phyloP scores from a whole-genome alignment of 2,113 vertebrate genomes.

The Aramus guarauna region DNA sequence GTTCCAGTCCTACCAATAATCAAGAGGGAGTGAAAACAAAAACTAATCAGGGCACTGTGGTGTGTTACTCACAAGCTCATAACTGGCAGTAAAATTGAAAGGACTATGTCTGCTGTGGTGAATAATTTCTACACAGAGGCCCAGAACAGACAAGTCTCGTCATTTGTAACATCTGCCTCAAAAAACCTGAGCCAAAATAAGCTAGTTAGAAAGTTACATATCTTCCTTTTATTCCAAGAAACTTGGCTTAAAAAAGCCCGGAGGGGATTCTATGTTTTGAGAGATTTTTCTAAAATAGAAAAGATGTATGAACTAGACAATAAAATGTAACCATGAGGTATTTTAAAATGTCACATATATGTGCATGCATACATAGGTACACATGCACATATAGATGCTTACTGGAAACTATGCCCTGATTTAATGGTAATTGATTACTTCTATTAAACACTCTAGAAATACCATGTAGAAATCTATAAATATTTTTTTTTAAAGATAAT shows the following conservation, averaged over 20 bases:
- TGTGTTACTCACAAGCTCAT: slow-evolving; percentile 63
- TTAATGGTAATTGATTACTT: not conserved
- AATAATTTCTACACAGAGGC: slow-evolving; percentile 73
- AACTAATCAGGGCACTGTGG: slow-evolving; percentile 61
- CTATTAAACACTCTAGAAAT: not conserved
- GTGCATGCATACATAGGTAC: fast-evolving
- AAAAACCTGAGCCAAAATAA: slow-evolving; percentile 69
- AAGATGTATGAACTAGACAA: not conserved
- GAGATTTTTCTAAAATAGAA: not conserved
- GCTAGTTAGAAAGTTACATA: slow-evolving; percentile 66
- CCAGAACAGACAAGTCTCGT: slow-evolving; percentile 55
- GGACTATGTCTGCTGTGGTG: slow-evolving; percentile 54
- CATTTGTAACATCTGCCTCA: slow-evolving; percentile 74
- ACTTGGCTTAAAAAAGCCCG: not conserved
- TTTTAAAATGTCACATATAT: not conserved
- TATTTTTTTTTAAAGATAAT: not conserved
- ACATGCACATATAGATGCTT: not conserved
- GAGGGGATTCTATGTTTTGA: not conserved
- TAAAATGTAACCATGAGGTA: not conserved
- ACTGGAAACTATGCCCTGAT: not conserved
- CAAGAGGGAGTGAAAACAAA: slow-evolving; percentile 63
- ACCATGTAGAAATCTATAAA: not conserved
- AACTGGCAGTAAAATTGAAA: slow-evolving; percentile 73
- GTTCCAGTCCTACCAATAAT: slow-evolving; percentile 53
- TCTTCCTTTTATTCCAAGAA: slow-evolving; percentile 32